Evolutionary conservation across 1,140 invertebrate genomes (phyloP), one percentile per base, ranked within the genome.

Genomic region (Micrasema minimum): DNA sequence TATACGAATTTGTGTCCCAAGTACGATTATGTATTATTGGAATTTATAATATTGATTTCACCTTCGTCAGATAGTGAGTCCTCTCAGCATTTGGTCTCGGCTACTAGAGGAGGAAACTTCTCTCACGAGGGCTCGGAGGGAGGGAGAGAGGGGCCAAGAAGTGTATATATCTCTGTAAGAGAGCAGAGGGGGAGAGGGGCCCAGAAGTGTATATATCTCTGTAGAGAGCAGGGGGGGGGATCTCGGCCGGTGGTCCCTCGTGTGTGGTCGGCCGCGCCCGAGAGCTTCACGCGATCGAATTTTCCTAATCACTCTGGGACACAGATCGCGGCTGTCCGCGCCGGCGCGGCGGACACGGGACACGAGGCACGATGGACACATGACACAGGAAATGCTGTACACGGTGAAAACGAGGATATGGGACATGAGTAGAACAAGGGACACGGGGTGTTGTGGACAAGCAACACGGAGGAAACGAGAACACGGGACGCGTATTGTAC

Each of bases 281-380:
- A 35, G 45, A 53, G 72, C 66, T 73, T 73, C 72, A 73, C 72
- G 72, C 72, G 67, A 70, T 69, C 72, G 72, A 69, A 73, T 73
- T 73, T 73, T 73, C 72, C 72, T 73, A 73, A 73, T 73, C 72
- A 73, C 71, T 72, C 66, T 38, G 71, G 14, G 53, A 41, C 62
- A 62, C 71, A 55, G 65, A 72, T 62, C 65, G 38, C 31, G 55
- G 55, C 55, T 43, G 55, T 59, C 31, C 37, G 31, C 37, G 35
- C 7, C 55, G 31, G 55, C 14, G 37, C n/a, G 55, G 37, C 35
- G 35, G 37, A 43, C 35, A 41, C 14, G 0, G 18, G 16, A 38
- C 46, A 22, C 41, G 10, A 11, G 41, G 11, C 41, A 43, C 41
- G 11, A 12, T 43, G 41, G 11, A 43, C 5, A 11, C 43, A 16